phyloP scores from a whole-genome alignment of 2,113 vertebrate species.

The Deroptyus accipitrinus region DNA sequence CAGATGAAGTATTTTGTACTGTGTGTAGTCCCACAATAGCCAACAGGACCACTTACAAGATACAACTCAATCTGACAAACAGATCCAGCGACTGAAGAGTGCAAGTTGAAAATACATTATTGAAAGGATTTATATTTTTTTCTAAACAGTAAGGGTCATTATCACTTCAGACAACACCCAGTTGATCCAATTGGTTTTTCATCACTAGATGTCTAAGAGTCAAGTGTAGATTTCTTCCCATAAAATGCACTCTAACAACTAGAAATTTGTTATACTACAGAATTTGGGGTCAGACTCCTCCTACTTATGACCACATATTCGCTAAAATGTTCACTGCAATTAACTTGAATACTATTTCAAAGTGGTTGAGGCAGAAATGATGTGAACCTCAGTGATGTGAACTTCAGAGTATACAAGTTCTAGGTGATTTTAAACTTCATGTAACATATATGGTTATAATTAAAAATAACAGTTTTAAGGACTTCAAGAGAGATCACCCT shows the following conservation, averaged over 20 bases:
- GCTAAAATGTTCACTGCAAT: background rate
- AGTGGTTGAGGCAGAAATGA: background rate
- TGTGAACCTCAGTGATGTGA: background rate
- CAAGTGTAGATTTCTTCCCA: background rate
- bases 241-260: background rate
- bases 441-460: background rate
- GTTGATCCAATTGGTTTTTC: background rate
- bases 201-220: background rate
- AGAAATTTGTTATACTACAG: background rate
- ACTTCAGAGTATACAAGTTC: background rate
- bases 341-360: background rate
- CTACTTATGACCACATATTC: background rate
- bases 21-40: background rate
- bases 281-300: background rate
- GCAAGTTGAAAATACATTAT: background rate
- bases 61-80: background rate
- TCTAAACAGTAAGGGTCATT: background rate
- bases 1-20: background rate
- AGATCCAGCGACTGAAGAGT: background rate
- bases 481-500: background rate
- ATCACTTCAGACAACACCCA: background rate
- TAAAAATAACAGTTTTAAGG: background rate
- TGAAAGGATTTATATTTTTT: background rate
- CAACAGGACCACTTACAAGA: background rate
- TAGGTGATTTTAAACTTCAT: background rate